Conservation (phyloP, 2,113 vertebrate species). For the Triplophysa dalaica region DNA sequence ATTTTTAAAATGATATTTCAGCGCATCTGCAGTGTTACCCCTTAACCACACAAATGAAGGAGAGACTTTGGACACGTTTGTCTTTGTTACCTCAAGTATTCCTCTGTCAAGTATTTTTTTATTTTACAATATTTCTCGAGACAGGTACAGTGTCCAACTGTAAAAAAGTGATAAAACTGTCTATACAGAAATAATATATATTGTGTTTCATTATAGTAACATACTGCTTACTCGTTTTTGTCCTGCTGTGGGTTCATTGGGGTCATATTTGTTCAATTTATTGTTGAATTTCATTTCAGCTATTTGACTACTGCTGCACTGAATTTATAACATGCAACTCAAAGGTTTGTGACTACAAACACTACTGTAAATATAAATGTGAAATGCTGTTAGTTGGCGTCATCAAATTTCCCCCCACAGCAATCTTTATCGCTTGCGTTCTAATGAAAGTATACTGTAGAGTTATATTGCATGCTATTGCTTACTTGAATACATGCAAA, state of each 20-base stretch:
- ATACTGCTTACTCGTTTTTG: neutral
- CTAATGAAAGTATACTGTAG: neutral
- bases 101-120: too few species aligned
- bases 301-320: conserved; percentile 19
- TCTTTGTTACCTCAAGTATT: neutral
- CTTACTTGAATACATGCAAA: neutral
- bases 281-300: neutral
- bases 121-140: neutral
- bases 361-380: conserved; percentile 19
- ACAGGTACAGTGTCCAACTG: neutral
- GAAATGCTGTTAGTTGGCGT: neutral
- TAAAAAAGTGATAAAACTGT: neutral
- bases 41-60: neutral
- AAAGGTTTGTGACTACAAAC: neutral
- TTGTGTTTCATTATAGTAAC: neutral
- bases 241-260: neutral
- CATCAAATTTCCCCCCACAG: neutral
- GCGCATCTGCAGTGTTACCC: neutral
- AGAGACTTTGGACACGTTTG: neutral
- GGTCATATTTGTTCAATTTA: neutral
- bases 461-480: conserved; percentile 27
- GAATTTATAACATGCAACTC: conserved; percentile 19
- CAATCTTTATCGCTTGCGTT: conserved; percentile 4
- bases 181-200: neutral
- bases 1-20: neutral